phyloP scores from a whole-genome alignment of 1,140 invertebrate species.

The Conus ventricosus region DNA sequence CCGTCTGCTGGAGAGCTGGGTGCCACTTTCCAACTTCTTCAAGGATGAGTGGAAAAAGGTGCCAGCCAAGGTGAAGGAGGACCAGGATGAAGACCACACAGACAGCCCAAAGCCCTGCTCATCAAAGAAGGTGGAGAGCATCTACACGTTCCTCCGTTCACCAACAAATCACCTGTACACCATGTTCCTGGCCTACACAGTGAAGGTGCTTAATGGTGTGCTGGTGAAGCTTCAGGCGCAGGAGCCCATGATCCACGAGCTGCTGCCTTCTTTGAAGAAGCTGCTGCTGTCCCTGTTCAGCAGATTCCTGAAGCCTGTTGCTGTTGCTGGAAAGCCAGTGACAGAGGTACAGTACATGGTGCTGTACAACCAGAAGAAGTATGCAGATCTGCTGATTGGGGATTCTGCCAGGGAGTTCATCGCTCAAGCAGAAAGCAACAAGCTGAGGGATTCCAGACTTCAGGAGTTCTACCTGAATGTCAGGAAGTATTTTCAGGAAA shows the following conservation, averaged over 20 bases:
- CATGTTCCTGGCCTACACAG: slow-evolving; percentile 41
- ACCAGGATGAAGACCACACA: not conserved
- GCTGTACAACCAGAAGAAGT: not conserved
- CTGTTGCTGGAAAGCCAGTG: not conserved
- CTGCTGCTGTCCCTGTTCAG: not conserved
- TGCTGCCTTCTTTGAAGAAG: slow-evolving; percentile 25
- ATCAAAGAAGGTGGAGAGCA: slow-evolving; percentile 4
- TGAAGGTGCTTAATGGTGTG: slow-evolving; percentile 44
- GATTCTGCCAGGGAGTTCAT: not conserved
- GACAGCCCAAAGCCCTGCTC: not conserved
- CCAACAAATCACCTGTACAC: slow-evolving; percentile 47
- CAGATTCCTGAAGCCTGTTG: slow-evolving; percentile 34
- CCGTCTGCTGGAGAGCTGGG: slow-evolving; percentile 44
- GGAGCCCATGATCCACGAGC: slow-evolving; percentile 44
- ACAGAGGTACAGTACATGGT: not conserved
- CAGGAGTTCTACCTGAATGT: too few species aligned
- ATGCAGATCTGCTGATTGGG: not conserved
- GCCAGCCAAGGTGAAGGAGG: too few species aligned
- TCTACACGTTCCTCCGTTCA: slow-evolving; percentile 41
- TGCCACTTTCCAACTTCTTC: slow-evolving; percentile 47
- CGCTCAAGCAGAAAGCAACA: too few species aligned
- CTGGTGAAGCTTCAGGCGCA: slow-evolving; percentile 39
- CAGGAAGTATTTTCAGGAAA: too few species aligned
- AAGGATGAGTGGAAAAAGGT: too few species aligned
- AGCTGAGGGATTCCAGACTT: too few species aligned